Conservation (phyloP, 2,797 vertebrate species). For the Hippocampus kuda region DNA sequence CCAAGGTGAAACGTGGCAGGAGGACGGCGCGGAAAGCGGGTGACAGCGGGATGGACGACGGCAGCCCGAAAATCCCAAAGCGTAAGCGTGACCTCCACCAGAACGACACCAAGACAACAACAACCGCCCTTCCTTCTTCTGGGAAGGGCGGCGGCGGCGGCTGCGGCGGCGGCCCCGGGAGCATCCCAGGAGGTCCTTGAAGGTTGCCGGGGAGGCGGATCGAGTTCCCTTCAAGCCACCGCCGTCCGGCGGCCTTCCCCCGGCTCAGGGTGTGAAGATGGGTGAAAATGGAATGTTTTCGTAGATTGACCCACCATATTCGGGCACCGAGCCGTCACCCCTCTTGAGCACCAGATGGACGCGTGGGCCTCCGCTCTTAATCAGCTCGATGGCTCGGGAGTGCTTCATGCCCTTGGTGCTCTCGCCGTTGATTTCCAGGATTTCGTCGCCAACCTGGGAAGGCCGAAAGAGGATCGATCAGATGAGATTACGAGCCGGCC, state of each 20-base stretch:
- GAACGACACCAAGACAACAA: constrained; percentile 37
- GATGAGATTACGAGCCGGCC: neutral
- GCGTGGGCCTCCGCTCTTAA: constrained; percentile 93
- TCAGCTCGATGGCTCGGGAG: constrained; percentile 96
- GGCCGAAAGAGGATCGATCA: neutral
- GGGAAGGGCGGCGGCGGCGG: constrained; percentile 51
- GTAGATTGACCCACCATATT: constrained; percentile 99
- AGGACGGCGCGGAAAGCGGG: constrained; percentile 74
- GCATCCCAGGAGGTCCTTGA: constrained; percentile 59
- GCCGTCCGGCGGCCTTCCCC: constrained; percentile 54
- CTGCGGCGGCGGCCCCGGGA: constrained; percentile 43
- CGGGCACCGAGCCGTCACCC: constrained; percentile 96
- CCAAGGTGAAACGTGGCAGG: constrained; percentile 72
- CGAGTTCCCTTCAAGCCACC: constrained; percentile 44
- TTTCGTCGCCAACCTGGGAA: constrained; percentile 90
- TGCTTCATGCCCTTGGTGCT: constrained; percentile 99
- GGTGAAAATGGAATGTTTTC: constrained; percentile 98
- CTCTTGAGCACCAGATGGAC: constrained; percentile 93
- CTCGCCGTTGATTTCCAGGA: constrained; percentile 97
- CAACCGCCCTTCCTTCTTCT: constrained; percentile 25
- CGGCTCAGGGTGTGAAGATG: constrained; percentile 94
- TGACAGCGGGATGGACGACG: constrained; percentile 47
- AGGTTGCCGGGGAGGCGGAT: constrained; percentile 28
- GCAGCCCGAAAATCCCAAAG: constrained; percentile 62
- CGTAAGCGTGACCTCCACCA: constrained; percentile 48